phyloP scores from a whole-genome alignment of 2,797 vertebrate genomes.

The Coilia nasus region DNA sequence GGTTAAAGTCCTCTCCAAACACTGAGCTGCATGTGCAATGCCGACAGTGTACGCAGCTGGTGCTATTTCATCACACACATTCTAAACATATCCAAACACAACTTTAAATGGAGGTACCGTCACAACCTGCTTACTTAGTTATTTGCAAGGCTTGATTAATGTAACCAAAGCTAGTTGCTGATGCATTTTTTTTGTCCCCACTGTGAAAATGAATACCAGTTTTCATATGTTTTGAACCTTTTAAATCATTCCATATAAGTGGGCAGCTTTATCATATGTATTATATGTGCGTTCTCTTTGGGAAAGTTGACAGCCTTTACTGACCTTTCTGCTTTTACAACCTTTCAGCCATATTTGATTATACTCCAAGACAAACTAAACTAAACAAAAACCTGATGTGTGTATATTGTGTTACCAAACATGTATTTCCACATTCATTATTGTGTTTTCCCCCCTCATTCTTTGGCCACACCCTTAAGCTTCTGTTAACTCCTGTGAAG shows the following conservation, averaged over 20 bases:
- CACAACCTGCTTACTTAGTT: constrained; percentile 55
- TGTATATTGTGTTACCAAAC: constrained; percentile 37
- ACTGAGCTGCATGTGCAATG: constrained; percentile 61
- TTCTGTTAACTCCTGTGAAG: constrained; percentile 38
- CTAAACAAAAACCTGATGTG: constrained; percentile 51
- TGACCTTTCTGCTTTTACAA: neutral
- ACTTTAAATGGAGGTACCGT: constrained; percentile 61
- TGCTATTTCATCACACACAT: constrained; percentile 79
- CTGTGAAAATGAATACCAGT: constrained; percentile 62
- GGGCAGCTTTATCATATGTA: neutral
- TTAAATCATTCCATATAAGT: neutral
- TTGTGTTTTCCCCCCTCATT: neutral
- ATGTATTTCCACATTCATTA: constrained; percentile 24
- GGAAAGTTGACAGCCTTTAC: neutral
- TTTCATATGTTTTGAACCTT: constrained; percentile 52
- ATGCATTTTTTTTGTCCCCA: neutral
- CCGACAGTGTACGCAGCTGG: constrained; percentile 80
- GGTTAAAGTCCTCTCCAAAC: constrained; percentile 70
- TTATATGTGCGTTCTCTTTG: neutral
- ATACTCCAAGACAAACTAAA: neutral
- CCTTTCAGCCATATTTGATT: neutral
- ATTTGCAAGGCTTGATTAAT: constrained; percentile 67
- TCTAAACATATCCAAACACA: constrained; percentile 78
- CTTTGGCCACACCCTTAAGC: constrained; percentile 29
- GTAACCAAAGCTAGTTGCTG: constrained; percentile 59